phyloP scores from a whole-genome alignment of 2,113 vertebrate genomes.

The Eonycteris spelaea region DNA sequence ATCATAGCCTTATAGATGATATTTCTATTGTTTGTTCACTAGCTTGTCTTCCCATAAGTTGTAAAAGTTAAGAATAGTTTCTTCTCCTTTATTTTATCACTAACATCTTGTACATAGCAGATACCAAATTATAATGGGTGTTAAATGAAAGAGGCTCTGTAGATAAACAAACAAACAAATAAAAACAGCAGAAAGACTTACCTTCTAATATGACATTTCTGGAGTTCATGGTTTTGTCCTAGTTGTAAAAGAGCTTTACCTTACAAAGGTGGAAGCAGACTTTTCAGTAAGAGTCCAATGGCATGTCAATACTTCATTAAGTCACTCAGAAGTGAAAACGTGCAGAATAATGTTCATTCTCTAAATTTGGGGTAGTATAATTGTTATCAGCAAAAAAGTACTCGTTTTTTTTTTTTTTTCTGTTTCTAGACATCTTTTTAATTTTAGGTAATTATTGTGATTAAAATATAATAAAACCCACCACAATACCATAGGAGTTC shows the following conservation, averaged over 20 bases:
- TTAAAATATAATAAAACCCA: background rate
- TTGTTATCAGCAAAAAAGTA: background rate
- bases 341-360: background rate
- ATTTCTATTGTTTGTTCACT: background rate
- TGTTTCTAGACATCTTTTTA: background rate
- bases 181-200: background rate
- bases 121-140: background rate
- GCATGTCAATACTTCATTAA: background rate
- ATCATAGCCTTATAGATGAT: background rate
- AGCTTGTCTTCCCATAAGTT: background rate
- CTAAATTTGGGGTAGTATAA: background rate
- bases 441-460: background rate
- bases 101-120: background rate
- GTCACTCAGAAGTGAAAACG: background rate
- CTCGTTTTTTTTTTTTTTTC: background rate
- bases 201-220: background rate
- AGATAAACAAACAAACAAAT: background rate
- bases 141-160: background rate
- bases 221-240: background rate
- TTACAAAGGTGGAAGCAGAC: background rate
- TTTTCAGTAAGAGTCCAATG: background rate
- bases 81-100: background rate
- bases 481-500: background rate
- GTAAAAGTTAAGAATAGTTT: background rate
- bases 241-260: background rate